These are phyloP conservation scores for Drosophila parthenogenetica DNA, from an alignment of 2,888 invertebrate species.

Conservation along the genomic window DNA sequence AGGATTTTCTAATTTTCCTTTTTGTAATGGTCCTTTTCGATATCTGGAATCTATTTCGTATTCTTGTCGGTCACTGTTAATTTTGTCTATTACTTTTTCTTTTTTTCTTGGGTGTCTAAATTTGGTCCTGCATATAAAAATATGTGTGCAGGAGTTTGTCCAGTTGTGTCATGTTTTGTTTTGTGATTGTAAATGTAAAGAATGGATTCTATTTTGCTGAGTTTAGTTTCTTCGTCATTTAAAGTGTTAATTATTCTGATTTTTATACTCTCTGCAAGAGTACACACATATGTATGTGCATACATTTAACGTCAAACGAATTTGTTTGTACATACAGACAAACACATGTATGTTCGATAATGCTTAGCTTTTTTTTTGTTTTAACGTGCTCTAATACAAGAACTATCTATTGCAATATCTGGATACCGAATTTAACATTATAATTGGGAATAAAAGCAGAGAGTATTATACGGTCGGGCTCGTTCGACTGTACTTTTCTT, in stretches of 20 bases:
- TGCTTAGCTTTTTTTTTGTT: too few species aligned
- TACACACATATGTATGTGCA: too few species aligned
- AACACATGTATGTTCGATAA: too few species aligned
- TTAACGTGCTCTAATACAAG: too few species aligned
- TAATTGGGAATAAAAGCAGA: too few species aligned
- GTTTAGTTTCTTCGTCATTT: not conserved
- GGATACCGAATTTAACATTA: too few species aligned
- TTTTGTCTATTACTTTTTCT: not conserved
- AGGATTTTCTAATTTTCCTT: conserved; percentile 12
- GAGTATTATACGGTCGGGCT: too few species aligned
- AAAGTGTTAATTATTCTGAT: not conserved
- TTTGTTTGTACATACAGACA: too few species aligned
- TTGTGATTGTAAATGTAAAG: not conserved
- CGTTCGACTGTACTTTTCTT: too few species aligned
- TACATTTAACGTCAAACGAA: too few species aligned
- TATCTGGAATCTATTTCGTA: not conserved
- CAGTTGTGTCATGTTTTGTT: conserved; percentile 1
- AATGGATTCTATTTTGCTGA: conserved; percentile 2
- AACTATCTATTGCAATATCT: too few species aligned
- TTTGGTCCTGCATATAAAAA: conserved; percentile 5
- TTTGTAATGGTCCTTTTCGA: conserved; percentile 7
- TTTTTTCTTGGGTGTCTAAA: not conserved
- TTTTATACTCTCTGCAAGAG: too few species aligned
- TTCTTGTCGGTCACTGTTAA: conserved; percentile 5
- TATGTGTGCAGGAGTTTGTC: conserved; percentile 2